These are phyloP conservation scores for Megalops atlanticus DNA, from an alignment of 2,113 vertebrate species.

Conservation along the genomic window DNA sequence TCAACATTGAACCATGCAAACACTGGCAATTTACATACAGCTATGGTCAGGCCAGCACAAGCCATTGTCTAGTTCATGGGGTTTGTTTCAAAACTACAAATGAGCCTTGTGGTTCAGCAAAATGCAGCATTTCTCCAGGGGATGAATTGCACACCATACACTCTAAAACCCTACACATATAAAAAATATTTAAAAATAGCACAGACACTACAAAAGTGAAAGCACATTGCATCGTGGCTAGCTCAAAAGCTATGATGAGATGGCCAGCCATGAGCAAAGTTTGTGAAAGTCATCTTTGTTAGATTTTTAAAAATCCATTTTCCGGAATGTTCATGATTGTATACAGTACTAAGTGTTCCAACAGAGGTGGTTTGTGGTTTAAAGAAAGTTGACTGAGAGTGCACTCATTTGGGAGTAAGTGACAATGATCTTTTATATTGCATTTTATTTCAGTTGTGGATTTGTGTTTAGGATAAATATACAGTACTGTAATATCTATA, in stretches of 20 bases:
- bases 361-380: not conserved
- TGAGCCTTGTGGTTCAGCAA: not conserved
- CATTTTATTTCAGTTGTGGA: not conserved
- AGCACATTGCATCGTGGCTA: conserved; percentile 25
- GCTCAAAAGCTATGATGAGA: conserved; percentile 18
- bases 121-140: not conserved
- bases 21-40: not conserved
- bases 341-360: conserved; percentile 14
- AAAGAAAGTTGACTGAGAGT: conserved; percentile 24
- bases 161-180: not conserved
- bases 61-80: not conserved
- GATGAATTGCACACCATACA: not conserved
- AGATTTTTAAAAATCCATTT: conserved; percentile 33
- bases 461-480: conserved; percentile 12
- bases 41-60: not conserved
- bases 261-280: conserved; percentile 39
- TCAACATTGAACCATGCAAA: not conserved
- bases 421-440: not conserved
- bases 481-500: conserved; percentile 25
- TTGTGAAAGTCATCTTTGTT: conserved; percentile 51
- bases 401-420: conserved; percentile 15
- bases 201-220: conserved; percentile 12
- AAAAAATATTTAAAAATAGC: not conserved
- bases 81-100: not conserved
- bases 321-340: conserved; percentile 30